phyloP scores from a whole-genome alignment of 2,797 vertebrate species.

The Sebastes vulpes region DNA sequence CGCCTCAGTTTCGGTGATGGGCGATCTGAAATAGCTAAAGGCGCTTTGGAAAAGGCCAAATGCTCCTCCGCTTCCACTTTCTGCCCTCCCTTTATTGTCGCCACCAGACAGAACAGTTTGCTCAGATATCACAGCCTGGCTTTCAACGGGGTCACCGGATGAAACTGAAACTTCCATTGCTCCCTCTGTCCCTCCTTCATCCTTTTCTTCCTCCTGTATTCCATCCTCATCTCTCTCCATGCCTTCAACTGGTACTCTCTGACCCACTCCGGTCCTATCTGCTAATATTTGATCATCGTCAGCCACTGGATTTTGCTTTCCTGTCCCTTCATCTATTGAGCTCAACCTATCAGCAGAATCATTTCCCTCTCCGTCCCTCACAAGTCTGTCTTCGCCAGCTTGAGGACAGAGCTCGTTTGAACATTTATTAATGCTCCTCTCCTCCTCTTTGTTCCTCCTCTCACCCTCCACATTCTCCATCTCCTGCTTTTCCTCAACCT shows the following conservation, averaged over 20 bases:
- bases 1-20: neutral
- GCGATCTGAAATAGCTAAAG: conserved; percentile 50
- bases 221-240: neutral
- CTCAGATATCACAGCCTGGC: conserved; percentile 3
- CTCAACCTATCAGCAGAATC: neutral
- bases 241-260: neutral
- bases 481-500: neutral
- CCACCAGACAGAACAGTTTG: neutral
- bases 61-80: conserved; percentile 10
- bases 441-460: neutral
- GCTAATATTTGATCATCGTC: neutral
- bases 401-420: neutral
- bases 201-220: neutral
- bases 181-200: neutral
- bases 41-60: conserved; percentile 51
- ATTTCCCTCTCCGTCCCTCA: neutral
- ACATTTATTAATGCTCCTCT: neutral
- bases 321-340: neutral
- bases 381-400: neutral
- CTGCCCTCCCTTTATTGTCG: neutral
- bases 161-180: neutral
- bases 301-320: neutral
- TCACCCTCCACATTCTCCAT: neutral
- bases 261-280: neutral
- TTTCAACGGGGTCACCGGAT: neutral